A percentile compares a stretch with the other conserved stretches of the same genome.
These are phyloP conservation scores for Nothobranchius kuhntae DNA, from an alignment of 2,113 vertebrate species.

Conservation along the genomic window DNA sequence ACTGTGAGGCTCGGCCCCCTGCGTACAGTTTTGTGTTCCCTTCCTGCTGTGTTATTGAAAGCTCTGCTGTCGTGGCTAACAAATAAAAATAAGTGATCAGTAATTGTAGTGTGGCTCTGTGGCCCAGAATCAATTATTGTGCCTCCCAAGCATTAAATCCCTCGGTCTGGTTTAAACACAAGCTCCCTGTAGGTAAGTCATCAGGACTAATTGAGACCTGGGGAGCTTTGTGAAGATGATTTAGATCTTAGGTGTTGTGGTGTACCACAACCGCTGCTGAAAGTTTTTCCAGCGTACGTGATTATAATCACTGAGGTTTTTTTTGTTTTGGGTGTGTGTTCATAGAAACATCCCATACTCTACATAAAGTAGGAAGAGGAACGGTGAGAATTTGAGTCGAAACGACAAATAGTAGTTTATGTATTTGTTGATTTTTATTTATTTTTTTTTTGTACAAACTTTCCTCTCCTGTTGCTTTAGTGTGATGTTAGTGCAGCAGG, in stretches of 20 bases:
- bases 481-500: slow-evolving; percentile 61
- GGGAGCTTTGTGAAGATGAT: slow-evolving; percentile 44
- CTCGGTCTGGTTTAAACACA: slow-evolving; percentile 66
- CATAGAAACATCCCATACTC: not conserved
- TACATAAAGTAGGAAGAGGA: no score
- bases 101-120: slow-evolving; percentile 78
- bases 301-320: not conserved
- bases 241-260: slow-evolving; percentile 23
- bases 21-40: slow-evolving; percentile 50
- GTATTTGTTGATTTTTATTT: no score
- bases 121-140: slow-evolving; percentile 70
- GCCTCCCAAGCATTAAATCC: slow-evolving; percentile 66
- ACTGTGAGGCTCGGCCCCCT: slow-evolving; percentile 25
- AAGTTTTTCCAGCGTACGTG: slow-evolving; percentile 1
- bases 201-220: slow-evolving; percentile 79
- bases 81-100: slow-evolving; percentile 73
- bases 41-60: slow-evolving; percentile 31
- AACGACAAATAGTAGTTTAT: no score
- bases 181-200: slow-evolving; percentile 74
- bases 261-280: not conserved
- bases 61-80: slow-evolving; percentile 62
- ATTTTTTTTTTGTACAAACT: not conserved
- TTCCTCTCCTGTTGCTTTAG: not conserved
- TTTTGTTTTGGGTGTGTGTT: not conserved
- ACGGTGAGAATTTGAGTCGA: no score